phyloP scores from a whole-genome alignment of 1,140 invertebrate genomes.

The Hormaphis cornu region DNA sequence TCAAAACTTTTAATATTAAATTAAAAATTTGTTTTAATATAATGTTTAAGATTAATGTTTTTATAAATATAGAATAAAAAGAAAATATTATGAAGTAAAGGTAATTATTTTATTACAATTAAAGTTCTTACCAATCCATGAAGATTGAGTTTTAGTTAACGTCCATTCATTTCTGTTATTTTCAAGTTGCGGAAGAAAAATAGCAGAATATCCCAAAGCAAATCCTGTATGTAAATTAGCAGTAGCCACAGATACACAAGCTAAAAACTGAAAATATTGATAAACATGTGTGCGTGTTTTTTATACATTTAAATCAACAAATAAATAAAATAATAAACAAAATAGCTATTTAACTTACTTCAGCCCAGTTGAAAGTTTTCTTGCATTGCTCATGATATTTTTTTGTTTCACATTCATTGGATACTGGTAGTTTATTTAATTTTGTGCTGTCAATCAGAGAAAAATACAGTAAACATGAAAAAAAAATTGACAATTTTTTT shows the following conservation, averaged over 20 bases:
- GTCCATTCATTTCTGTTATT: slow-evolving; percentile 39
- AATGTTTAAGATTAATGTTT: no score
- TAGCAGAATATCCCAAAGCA: slow-evolving; percentile 49
- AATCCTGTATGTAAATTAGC: slow-evolving; percentile 51
- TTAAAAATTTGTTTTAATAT: no score
- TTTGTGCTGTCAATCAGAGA: neutral
- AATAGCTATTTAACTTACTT: neutral
- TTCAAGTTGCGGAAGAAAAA: slow-evolving; percentile 48
- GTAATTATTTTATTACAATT: neutral
- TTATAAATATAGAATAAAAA: no score
- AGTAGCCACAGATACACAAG: slow-evolving; percentile 47
- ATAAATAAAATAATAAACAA: neutral
- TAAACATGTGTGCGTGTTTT: neutral
- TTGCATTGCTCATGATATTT: neutral
- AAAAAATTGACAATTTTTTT: no score
- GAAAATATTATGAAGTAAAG: no score
- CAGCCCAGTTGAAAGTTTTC: slow-evolving; percentile 14
- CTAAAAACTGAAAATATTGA: slow-evolving; percentile 42
- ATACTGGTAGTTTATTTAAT: neutral
- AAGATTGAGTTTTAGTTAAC: slow-evolving; percentile 43
- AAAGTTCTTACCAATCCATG: slow-evolving; percentile 44
- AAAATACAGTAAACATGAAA: no score
- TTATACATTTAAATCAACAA: neutral
- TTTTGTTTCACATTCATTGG: neutral
- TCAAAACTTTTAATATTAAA: no score